Evolutionary conservation across 2,888 invertebrate species (phyloP), one percentile per base, ranked within the genome.

Genomic region (Antheraea assamensis): DNA sequence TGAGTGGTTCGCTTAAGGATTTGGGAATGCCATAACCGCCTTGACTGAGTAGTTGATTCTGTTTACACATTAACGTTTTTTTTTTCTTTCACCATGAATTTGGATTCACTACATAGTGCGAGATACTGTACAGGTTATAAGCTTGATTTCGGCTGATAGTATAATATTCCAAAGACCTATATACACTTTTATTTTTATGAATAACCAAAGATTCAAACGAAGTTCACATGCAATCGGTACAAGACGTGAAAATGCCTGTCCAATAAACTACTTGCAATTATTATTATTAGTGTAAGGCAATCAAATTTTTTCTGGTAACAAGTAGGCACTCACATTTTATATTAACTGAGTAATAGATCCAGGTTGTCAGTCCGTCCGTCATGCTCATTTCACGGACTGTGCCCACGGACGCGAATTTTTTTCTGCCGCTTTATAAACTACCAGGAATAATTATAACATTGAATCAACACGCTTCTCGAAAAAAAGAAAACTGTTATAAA

Each of bases 321-420:
- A 17, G 30, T 64, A 64, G 61, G 27, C 27, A 17, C 30, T 15
- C 27, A 64, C 27, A n/a, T 31, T 66, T 66, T 19, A 31, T 31
- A 68, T 68, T 31, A 68, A 35, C n/a, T 68, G 35, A 68, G 68
- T 35, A 31, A 68, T 68, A 30, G 58, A 27, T 61, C 27, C 66
- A 68, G 66, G n/a, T 68, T 35, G 66, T 8, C 35, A 68, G 8
- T 68, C n/a, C n/a, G 68, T n/a, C 35, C 68, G 68, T 68, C 35
- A n/a, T 35, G 68, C 31, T 68, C 68, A 68, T 68, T 68, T 68
- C 68, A 68, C 35, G 68, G 35, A 5, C 13, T n/a, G 13, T 35
- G 68, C 21, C 68, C 68, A 35, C 35, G 21, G 35, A 68, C 15
- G 35, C n/a, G 17, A n/a, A 17, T 64, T 68, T 68, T 68, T 68